Percentiles rank a stretch among this genome's conserved stretches.
These are phyloP conservation scores for Trichogramma pretiosum DNA, from an alignment of 1,140 invertebrate genomes.

Conservation along the genomic window DNA sequence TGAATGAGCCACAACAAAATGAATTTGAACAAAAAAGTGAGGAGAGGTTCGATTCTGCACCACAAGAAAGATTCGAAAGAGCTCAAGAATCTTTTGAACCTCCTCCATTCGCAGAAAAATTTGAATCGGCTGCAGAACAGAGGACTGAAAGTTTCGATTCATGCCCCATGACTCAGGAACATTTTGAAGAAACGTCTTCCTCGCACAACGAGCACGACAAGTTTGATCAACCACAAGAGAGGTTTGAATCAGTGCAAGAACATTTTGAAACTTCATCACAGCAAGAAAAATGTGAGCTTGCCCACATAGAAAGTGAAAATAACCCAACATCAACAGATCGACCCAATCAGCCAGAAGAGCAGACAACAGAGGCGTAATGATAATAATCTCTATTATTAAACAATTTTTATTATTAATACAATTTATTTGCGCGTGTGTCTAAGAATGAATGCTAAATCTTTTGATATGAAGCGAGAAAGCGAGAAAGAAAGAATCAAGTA, in stretches of 20 bases:
- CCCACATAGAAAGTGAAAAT: not conserved
- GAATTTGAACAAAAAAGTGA: not conserved
- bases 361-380: too few relatives aligned
- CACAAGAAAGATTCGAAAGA: slow-evolving; percentile 10
- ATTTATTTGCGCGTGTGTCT: too few relatives aligned
- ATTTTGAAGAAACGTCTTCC: not conserved
- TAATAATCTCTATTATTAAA: too few relatives aligned
- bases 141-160: too few relatives aligned
- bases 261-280: not conserved
- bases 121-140: not conserved
- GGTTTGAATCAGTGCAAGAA: not conserved
- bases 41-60: not conserved
- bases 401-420: too few relatives aligned
- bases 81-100: not conserved
- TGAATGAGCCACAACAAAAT: not conserved
- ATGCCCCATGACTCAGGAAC: not conserved
- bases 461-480: too few relatives aligned
- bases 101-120: not conserved
- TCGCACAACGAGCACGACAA: too few relatives aligned
- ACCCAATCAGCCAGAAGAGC: not conserved
- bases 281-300: too few relatives aligned
- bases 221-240: not conserved
- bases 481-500: too few relatives aligned
- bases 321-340: not conserved
- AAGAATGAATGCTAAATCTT: too few relatives aligned